Evolutionary conservation across 2,888 invertebrate species (phyloP), one percentile per base, ranked within the genome.

Genomic region (Tachina fera): DNA sequence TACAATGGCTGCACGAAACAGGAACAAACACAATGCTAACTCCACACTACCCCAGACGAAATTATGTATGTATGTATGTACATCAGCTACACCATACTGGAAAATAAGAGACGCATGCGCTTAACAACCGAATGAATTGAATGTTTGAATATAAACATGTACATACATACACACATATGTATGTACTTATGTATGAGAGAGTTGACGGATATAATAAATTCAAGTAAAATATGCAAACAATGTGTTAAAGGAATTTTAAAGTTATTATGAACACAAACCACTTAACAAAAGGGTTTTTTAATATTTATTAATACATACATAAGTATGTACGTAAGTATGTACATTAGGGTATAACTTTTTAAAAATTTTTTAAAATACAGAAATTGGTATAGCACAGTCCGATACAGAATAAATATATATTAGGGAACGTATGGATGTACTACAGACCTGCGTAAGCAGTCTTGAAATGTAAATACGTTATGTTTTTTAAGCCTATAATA

Each of bases 1-100:
- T 89, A 89, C 88, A 91, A 92, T 92, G 92, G 92, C 90, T 88
- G 88, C 81, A 72, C 61, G 80, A 45, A 47, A 56, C 71, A 51
- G 67, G 67, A 60, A 58, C 47, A 80, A 45, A 31, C 9, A 71
- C 9, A 60, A 49, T 22, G 9, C 9, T 11, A 56, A 60, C 9
- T n/a, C n/a, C 4, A 51, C 5, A 6, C 13, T 0, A 65, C 6
- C n/a, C 13, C 43, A 67, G n/a, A 53, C 74, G 14, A 51, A n/a
- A 58, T n/a, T 49, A 39, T 31, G 6, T 31, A 31, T 31, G 6
- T 6, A 31, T 31, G 6, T 31, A 31, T 31, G 6, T 6, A 31
- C 6, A 31, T 31, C 31, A 31, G 31, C 43, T n/a, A 61, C 68
- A 70, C 75, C 78, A 74, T 77, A 53, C 47, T 79, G 61, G 45